Percentiles rank a stretch among this genome's conserved stretches.
phyloP scores from a whole-genome alignment of 2,888 invertebrate species.

The Colletes collaris region DNA sequence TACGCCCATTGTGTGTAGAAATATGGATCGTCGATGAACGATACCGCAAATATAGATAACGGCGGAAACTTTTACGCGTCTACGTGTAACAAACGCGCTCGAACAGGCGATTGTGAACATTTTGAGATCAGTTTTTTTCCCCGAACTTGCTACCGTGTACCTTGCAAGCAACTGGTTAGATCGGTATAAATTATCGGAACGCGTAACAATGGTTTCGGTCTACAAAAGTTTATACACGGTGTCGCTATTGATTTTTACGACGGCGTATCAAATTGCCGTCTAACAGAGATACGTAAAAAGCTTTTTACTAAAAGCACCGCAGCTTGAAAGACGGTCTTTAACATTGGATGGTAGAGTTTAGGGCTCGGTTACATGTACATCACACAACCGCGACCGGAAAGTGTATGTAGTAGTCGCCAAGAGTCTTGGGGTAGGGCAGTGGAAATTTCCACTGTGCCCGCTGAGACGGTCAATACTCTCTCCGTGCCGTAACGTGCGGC shows the following conservation, averaged over 20 bases:
- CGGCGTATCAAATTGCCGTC: constrained; percentile 26
- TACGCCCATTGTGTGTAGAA: background rate
- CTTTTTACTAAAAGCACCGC: constrained; percentile 7
- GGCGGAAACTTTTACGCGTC: background rate
- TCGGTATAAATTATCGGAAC: background rate
- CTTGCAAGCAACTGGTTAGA: background rate
- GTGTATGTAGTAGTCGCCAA: constrained; percentile 65
- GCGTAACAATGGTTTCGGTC: background rate
- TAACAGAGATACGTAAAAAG: constrained; percentile 1
- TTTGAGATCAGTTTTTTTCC: no score
- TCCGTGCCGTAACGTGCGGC: constrained; percentile 72
- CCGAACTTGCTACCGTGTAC: background rate
- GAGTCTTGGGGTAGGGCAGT: constrained; percentile 81
- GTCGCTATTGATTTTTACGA: constrained; percentile 17
- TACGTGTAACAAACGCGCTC: background rate
- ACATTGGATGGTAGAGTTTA: constrained; percentile 60
- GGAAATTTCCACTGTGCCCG: constrained; percentile 82
- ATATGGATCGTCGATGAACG: background rate
- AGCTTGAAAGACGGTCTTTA: constrained; percentile 48
- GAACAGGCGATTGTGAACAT: background rate
- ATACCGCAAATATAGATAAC: background rate
- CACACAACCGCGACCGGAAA: constrained; percentile 54
- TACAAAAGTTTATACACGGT: background rate
- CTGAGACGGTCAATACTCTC: constrained; percentile 82
- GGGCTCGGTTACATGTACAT: constrained; percentile 58